phyloP scores from a whole-genome alignment of 2,113 vertebrate genomes.

The Cryptomyrus ogoouensis region DNA sequence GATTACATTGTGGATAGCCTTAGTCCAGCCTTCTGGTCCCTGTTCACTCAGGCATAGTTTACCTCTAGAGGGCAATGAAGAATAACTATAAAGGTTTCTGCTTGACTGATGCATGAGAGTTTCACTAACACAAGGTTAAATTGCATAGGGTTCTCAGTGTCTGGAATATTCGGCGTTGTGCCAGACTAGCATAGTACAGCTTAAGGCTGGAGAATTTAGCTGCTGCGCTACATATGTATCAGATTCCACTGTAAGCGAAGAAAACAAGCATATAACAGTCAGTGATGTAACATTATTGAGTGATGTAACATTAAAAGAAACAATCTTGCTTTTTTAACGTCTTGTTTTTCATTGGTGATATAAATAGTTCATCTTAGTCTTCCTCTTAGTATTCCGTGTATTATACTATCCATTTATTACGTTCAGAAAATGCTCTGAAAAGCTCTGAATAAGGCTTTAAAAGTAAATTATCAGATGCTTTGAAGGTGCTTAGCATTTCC shows the following conservation, averaged over 20 bases:
- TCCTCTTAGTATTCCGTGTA: background rate
- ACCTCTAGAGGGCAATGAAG: conserved; percentile 6
- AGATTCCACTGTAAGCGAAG: background rate
- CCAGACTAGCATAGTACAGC: no score
- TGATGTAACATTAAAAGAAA: background rate
- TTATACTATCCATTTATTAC: background rate
- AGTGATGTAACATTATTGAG: background rate
- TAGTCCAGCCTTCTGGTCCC: background rate
- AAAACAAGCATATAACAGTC: background rate
- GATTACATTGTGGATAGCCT: background rate
- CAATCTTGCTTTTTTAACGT: background rate
- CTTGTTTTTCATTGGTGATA: background rate
- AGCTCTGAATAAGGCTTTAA: background rate
- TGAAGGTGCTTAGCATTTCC: background rate
- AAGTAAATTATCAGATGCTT: background rate
- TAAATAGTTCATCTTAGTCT: background rate
- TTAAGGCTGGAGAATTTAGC: background rate
- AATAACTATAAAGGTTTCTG: background rate
- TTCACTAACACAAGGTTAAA: background rate
- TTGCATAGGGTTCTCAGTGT: background rate
- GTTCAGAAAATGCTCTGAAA: background rate
- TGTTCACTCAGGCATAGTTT: background rate
- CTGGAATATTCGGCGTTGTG: background rate
- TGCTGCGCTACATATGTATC: background rate
- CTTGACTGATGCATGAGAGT: background rate